These are phyloP conservation scores for Mormoops blainvillei DNA, from an alignment of 2,113 vertebrate genomes.

Conservation along the genomic window DNA sequence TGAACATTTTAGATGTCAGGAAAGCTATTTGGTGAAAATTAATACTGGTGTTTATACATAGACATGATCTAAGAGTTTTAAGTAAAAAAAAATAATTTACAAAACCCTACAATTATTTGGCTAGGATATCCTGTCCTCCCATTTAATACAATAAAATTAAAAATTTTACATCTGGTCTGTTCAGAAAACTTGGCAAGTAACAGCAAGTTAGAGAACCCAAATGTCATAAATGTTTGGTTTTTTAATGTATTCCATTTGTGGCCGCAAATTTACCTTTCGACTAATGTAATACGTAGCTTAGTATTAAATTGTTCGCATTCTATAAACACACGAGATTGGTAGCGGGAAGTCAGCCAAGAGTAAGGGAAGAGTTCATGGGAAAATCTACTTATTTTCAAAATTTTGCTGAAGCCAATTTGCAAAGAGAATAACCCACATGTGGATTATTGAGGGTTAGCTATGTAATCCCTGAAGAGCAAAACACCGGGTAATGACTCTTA, in stretches of 20 bases:
- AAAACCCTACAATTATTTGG: slow-evolving; percentile 27
- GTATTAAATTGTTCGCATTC: slow-evolving; percentile 49
- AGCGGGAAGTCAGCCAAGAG: slow-evolving; percentile 50
- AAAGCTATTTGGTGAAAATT: slow-evolving; percentile 25
- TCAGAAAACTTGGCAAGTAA: slow-evolving; percentile 46
- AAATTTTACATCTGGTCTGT: slow-evolving; percentile 25
- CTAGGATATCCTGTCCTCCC: not conserved
- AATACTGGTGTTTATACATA: not conserved
- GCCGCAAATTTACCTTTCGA: slow-evolving; percentile 42
- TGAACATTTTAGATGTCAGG: slow-evolving; percentile 10
- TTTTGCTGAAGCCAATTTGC: slow-evolving; percentile 50
- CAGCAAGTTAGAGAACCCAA: not conserved
- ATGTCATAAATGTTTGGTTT: slow-evolving; percentile 25
- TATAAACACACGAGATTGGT: slow-evolving; percentile 39
- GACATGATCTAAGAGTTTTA: not conserved
- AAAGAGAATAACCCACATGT: slow-evolving; percentile 40
- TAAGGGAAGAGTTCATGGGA: slow-evolving; percentile 35
- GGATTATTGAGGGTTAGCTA: slow-evolving; percentile 39
- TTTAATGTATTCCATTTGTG: slow-evolving; percentile 35
- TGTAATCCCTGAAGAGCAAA: slow-evolving; percentile 40
- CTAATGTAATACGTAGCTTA: not conserved
- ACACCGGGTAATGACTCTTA: slow-evolving; percentile 9
- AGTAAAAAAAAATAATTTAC: not conserved
- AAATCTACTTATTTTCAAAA: slow-evolving; percentile 56
- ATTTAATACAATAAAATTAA: not conserved